These are phyloP conservation scores for Dysdera silvatica DNA, from an alignment of 1,140 invertebrate genomes.

Conservation along the genomic window DNA sequence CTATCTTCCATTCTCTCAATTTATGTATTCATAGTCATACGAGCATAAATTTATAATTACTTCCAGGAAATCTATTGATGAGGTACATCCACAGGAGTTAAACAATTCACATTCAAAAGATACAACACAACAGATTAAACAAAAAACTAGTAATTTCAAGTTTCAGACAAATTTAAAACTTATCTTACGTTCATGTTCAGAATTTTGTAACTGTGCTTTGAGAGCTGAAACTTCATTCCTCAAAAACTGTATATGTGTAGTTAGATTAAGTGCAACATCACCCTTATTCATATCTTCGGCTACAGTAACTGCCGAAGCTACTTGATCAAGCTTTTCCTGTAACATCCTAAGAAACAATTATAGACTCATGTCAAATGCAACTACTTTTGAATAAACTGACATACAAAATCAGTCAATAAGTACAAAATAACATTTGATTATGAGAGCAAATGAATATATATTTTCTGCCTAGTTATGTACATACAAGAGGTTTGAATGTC, in stretches of 20 bases:
- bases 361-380: background rate
- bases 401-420: background rate
- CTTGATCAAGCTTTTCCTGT: slow-evolving; percentile 91
- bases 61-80: too few relatives aligned
- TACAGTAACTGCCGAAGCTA: slow-evolving; percentile 82
- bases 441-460: background rate
- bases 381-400: background rate
- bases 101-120: too few relatives aligned
- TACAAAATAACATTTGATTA: background rate
- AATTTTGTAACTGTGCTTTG: slow-evolving; percentile 59
- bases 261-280: slow-evolving; percentile 40
- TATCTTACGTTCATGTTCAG: slow-evolving; percentile 59
- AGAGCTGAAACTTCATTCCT: slow-evolving; percentile 80
- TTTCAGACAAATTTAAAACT: background rate
- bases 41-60: too few relatives aligned
- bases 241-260: slow-evolving; percentile 84
- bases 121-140: too few relatives aligned
- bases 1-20: too few relatives aligned
- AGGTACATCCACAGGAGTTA: too few relatives aligned
- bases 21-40: too few relatives aligned
- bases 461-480: too few relatives aligned
- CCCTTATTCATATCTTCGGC: slow-evolving; percentile 50
- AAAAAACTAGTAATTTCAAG: background rate
- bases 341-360: slow-evolving; percentile 43
- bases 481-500: too few relatives aligned